phyloP scores from a whole-genome alignment of 2,888 invertebrate genomes.

The Steinernema scapterisci region DNA sequence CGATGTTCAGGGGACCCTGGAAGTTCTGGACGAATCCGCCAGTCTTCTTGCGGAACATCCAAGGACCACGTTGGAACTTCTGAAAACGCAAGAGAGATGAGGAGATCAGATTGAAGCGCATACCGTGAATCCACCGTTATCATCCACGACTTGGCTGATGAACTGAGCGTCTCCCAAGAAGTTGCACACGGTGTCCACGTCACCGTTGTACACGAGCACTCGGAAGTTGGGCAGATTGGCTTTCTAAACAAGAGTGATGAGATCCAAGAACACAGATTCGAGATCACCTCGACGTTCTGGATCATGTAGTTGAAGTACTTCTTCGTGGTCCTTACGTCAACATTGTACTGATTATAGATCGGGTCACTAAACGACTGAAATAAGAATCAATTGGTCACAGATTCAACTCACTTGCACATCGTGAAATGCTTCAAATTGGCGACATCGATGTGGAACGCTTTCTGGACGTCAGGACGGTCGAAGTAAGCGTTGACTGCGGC shows the following conservation, averaged over 20 bases:
- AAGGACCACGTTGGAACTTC: slow-evolving; percentile 33
- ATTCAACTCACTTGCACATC: slow-evolving; percentile 51
- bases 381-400: background rate
- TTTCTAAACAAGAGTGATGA: background rate
- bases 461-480: slow-evolving; percentile 49
- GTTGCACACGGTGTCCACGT: slow-evolving; percentile 61
- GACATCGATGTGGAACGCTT: slow-evolving; percentile 51
- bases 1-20: slow-evolving; percentile 47
- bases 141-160: slow-evolving; percentile 53
- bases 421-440: slow-evolving; percentile 45
- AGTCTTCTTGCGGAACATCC: slow-evolving; percentile 44
- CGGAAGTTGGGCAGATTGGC: slow-evolving; percentile 46
- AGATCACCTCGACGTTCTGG: background rate
- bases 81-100: no score
- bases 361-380: background rate
- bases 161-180: slow-evolving; percentile 60
- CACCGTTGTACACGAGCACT: slow-evolving; percentile 60
- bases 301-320: background rate
- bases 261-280: background rate
- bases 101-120: no score
- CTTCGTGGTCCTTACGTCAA: background rate
- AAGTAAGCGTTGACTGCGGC: slow-evolving; percentile 53
- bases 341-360: background rate
- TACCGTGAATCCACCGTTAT: slow-evolving; percentile 35
- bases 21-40: slow-evolving; percentile 58